A percentile compares a stretch with the other conserved stretches of the same genome.
phyloP scores from a whole-genome alignment of 2,797 vertebrate genomes.

The Gallirallus australis region DNA sequence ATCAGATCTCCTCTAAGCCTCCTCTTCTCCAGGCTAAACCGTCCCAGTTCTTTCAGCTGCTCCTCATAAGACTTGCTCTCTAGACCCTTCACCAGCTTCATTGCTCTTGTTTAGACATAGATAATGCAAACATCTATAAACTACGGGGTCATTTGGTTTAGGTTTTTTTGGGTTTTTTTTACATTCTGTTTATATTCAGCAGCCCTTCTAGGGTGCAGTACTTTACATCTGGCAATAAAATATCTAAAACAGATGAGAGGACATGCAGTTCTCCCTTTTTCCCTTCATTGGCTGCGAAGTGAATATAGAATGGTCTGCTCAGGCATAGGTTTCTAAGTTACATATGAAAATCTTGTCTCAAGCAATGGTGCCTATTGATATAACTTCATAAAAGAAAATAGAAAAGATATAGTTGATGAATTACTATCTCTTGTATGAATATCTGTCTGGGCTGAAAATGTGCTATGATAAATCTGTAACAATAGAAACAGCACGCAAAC shows the following conservation, averaged over 20 bases:
- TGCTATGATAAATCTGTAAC: not conserved
- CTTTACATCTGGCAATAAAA: not conserved
- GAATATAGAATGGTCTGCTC: not conserved
- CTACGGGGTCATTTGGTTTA: no score
- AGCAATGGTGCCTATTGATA: not conserved
- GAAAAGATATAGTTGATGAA: not conserved
- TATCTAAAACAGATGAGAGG: not conserved
- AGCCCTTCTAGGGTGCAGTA: not conserved
- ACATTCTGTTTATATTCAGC: not conserved
- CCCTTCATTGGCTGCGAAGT: not conserved
- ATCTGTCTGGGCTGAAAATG: not conserved
- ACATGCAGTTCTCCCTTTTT: not conserved
- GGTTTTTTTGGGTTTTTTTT: fast-evolving
- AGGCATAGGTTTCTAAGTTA: not conserved
- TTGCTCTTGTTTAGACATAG: not conserved
- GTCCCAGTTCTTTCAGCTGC: not conserved
- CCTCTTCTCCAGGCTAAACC: not conserved
- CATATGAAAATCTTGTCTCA: not conserved
- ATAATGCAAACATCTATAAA: not conserved
- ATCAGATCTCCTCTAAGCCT: not conserved
- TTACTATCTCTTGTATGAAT: not conserved
- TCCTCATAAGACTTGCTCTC: not conserved
- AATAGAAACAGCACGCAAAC: not conserved
- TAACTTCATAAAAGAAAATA: not conserved
- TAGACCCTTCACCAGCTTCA: not conserved